These are phyloP conservation scores for Pentamera pediparva DNA, from an alignment of 53 echinoderm and acorn worm genomes.

Conservation along the genomic window DNA sequence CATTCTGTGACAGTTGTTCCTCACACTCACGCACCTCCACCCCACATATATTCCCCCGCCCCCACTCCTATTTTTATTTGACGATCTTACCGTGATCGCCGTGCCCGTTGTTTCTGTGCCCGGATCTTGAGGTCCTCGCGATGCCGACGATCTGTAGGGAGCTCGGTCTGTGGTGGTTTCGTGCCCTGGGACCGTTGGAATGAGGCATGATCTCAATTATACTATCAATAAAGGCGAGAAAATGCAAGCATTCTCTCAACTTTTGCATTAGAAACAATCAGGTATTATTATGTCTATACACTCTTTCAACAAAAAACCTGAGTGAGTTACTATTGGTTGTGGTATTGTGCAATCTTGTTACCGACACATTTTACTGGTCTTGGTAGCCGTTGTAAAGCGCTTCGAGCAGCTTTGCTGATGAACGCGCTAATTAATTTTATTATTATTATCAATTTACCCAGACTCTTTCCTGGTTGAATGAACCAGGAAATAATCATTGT, in stretches of 20 bases:
- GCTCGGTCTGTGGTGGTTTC: constrained; percentile 98
- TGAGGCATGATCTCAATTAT: constrained; percentile 98
- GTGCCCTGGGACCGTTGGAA: constrained; percentile 75
- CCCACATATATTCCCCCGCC: too few species aligned
- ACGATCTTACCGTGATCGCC: constrained; percentile 61
- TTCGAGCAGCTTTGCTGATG: neutral
- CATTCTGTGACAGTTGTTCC: too few species aligned
- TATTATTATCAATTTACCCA: too few species aligned
- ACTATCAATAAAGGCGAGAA: constrained; percentile 44
- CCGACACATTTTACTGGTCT: neutral
- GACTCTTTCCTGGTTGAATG: too few species aligned
- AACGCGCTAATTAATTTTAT: neutral
- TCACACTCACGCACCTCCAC: too few species aligned
- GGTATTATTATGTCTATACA: neutral
- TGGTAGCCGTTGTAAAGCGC: neutral
- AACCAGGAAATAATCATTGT: too few species aligned
- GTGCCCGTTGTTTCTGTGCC: constrained; percentile 52
- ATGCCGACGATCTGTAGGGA: constrained; percentile 96
- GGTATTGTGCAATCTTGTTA: neutral
- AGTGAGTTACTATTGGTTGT: neutral
- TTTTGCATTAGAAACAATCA: neutral
- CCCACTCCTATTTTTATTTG: too few species aligned
- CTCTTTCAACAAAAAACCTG: neutral
- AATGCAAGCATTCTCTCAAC: constrained; percentile 34
- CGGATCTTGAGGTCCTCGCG: constrained; percentile 61